These are phyloP conservation scores for Epistrophe eligans DNA, from an alignment of 2,888 invertebrate genomes.

Conservation along the genomic window DNA sequence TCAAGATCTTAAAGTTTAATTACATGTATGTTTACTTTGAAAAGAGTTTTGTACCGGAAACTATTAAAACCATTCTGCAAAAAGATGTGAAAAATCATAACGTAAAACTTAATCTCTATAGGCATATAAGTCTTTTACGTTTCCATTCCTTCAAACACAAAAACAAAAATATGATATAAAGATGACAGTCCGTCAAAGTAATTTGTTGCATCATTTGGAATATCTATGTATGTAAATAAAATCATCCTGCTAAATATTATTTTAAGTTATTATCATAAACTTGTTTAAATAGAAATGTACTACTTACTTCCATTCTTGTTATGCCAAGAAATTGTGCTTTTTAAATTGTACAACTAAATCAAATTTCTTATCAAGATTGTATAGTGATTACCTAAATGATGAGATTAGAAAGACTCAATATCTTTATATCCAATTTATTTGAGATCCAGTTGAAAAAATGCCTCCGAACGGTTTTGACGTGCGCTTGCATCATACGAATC, in stretches of 20 bases:
- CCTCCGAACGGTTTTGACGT: slow-evolving; percentile 47
- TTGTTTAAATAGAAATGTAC: slow-evolving; percentile 14
- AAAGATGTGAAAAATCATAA: not conserved
- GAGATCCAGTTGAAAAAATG: slow-evolving; percentile 50
- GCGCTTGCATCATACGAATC: not conserved
- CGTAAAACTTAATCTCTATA: not conserved
- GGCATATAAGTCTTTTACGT: not conserved
- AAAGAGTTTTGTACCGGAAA: not conserved
- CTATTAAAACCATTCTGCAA: not conserved
- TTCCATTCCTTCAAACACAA: slow-evolving; percentile 11
- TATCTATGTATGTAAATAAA: not conserved
- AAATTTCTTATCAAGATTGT: slow-evolving; percentile 2
- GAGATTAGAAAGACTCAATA: not conserved
- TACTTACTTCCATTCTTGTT: not conserved
- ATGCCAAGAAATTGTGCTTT: not conserved
- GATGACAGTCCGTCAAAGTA: not conserved
- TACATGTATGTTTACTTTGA: not conserved
- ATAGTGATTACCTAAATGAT: slow-evolving; percentile 40
- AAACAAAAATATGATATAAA: not conserved
- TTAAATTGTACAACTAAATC: not conserved
- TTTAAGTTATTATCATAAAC: not conserved
- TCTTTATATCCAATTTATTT: not conserved
- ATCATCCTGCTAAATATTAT: not conserved
- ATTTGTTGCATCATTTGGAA: not conserved
- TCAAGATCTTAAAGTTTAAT: not conserved